Evolutionary conservation across 2,113 vertebrate species (phyloP).

Genomic region (Lucifuga dentata): DNA sequence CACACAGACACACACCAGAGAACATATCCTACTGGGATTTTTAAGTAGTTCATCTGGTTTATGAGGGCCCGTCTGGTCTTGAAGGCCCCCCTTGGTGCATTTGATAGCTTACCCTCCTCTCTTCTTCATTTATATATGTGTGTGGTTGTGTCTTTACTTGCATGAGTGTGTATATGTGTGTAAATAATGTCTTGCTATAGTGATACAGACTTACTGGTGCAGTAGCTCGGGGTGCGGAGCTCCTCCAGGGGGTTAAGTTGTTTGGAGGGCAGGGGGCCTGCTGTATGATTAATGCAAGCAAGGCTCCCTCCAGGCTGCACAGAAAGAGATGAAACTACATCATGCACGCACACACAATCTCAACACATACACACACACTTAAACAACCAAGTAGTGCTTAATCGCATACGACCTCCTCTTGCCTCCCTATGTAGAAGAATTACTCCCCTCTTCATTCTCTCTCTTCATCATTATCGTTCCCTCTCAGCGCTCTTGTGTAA

Average conservation of each 20-base stretch:
- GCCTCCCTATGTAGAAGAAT: constrained; percentile 4
- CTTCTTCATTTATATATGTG: constrained; percentile 15
- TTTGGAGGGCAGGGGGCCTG: constrained; percentile 60
- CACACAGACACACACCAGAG: constrained; percentile 21
- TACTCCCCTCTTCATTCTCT: background rate
- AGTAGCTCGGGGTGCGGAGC: constrained; percentile 44
- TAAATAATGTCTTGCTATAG: constrained; percentile 48
- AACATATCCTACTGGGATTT: constrained; percentile 68
- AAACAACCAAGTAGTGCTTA: constrained; percentile 18
- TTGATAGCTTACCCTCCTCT: constrained; percentile 56
- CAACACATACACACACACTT: constrained; percentile 5
- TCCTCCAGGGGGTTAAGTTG: constrained; percentile 64
- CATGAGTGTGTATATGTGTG: constrained; percentile 29
- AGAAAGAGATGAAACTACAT: constrained; percentile 51
- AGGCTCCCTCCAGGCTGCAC: constrained; percentile 44
- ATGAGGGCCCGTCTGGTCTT: constrained; percentile 67
- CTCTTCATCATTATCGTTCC: background rate
- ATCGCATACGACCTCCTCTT: constrained; percentile 15
- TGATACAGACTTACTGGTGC: constrained; percentile 54
- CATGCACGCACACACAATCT: constrained; percentile 34
- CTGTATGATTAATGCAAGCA: constrained; percentile 44
- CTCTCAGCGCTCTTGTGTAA: too few species aligned
- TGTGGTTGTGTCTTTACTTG: constrained; percentile 17
- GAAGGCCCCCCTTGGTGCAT: constrained; percentile 57
- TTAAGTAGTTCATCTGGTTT: constrained; percentile 76